Base-by-base conservation (phyloP, 2,797 vertebrate species). In the Liparis tanakae region DNA sequence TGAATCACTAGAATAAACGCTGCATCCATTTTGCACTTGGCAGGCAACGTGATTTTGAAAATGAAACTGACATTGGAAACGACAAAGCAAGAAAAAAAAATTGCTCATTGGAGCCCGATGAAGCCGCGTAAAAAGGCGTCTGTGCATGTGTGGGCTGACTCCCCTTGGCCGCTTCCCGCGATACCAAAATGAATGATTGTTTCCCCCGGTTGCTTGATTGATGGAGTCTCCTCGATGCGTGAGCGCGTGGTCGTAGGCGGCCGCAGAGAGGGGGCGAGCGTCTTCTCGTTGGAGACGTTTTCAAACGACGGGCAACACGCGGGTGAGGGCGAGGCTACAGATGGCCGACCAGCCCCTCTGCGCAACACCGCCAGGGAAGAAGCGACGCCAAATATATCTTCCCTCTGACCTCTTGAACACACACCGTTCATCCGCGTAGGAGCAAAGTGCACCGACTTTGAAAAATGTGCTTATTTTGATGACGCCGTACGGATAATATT, bases 281-380 rank as follows among this genome's bases (percentile, higher is more conserved):
- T 64, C 68, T 67, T 71, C 69, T 72, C 53, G 54, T 63, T 4
- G 34, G 70, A 84, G 58, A 12, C 0, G 20, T 55, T 74, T 75
- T 36, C 18, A 20, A 20, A 76, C 18, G 33, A 59, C 70, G 51
- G 82, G 81, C 72, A 72, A 84, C 82, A 87, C 80, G 30, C 14
- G 57, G 88, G 88, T 90, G 89, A 77, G 55, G 72, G 81, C 74
- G 55, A 54, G 50, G 48, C 79, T 85, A 44, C 88, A 90, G 82
- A 92, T 85, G 87, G 79, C 67, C 1, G 14, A 71, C 79, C 67
- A 57, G 51, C 70, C 64, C 56, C 70, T 54, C 74, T 53, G 60
- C 43, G 67, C 64, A 17, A 25, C 78, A 43, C 55, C 82, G 76
- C 60, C 67, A 64, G 66, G 81, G 67, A 72, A 62, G 39, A 79